Evolutionary conservation across 2,113 vertebrate genomes (phyloP), one percentile per base, ranked within the genome.

Genomic region (Nettapus auritus): DNA sequence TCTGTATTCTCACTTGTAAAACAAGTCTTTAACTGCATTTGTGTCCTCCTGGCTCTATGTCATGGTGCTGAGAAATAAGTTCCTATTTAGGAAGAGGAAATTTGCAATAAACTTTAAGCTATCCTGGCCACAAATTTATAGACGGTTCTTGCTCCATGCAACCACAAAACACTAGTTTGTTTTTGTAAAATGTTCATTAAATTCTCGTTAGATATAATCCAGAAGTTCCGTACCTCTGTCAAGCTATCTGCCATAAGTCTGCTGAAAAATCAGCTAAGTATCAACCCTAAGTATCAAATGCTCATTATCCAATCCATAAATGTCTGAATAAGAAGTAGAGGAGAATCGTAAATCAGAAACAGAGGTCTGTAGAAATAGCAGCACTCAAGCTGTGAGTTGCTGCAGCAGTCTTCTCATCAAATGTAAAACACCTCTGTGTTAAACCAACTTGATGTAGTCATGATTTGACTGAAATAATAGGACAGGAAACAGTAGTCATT

Each of bases 121-220:
- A 42, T 52, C 38, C 56, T 81, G 53, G 75, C 68, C 16, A 3
- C 77, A 79, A 20, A 94, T 84, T 22, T 71, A 33, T 17, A 70
- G 29, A 52, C 1, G 4, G 33, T 79, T 84, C 62, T 62, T 86
- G 60, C 29, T 93, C 66, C 60, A 22, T 6, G 9, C 42, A 92
- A 83, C 52, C 71, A 89, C 64, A 86, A 89, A 88, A 44, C 5
- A 81, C 36, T 40, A 40, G 26, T 57, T 93, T 78, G 46, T 92
- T 90, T 93, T 83, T 74, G 86, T 88, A 50, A 90, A 94, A 71
- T 59, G 22, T 34, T 75, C 69, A 78, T 88, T 92, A 94, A 91
- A 74, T n/a, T 50, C 44, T 70, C 52, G 33, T 78, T 80, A 83
- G 31, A 55, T 76, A 9, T 28, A 91, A 90, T 34, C 11, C 56